Evolutionary conservation across 2,888 invertebrate genomes (phyloP), one percentile per base, ranked within the genome.

Genomic region (Acanthosoma haemorrhoidale): DNA sequence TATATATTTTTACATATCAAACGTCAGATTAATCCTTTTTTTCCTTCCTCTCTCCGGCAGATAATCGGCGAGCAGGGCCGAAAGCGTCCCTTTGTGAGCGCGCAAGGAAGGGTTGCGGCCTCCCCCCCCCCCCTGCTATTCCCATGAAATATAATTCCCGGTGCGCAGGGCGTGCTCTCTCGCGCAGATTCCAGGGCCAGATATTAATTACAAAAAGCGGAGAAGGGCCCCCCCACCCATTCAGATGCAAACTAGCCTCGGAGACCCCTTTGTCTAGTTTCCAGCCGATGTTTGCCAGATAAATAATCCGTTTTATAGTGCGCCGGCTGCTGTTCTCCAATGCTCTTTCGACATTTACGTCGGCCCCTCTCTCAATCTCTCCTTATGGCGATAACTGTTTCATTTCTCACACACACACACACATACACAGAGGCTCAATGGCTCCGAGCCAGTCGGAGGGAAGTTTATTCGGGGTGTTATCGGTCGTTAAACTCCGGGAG

Each of bases 261-360:
- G 36, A 13, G 5, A 15, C 1, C 1, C 1, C 61, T 61, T 61
- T 61, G 61, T 61, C 61, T 61, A 61, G 61, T 5, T 15, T 15
- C 11, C 61, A 38, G 8, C 11, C 61, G 11, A 2, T 61, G 61
- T 61, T 61, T 61, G 61, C 38, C 38, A 13, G 61, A 61, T 61
- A 61, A 61, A 61, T 61, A 61, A 61, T 61, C 36, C 38, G 61
- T 61, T 61, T 61, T 61, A 61, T 61, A 61, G 61, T 25, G n/a
- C n/a, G 29, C 51, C 51, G 51, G n/a, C n/a, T n/a, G n/a, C n/a
- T n/a, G n/a, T n/a, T n/a, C n/a, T n/a, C n/a, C n/a, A n/a, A 51
- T 13, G 25, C 1, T 4, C 11, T 43, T 43, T 51, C 51, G 51
- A 51, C 51, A 51, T 51, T 51, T 25, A n/a, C n/a, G n/a, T n/a